Conservation (phyloP, 1,140 invertebrate genomes). For the Anagrus nilaparvatae region DNA sequence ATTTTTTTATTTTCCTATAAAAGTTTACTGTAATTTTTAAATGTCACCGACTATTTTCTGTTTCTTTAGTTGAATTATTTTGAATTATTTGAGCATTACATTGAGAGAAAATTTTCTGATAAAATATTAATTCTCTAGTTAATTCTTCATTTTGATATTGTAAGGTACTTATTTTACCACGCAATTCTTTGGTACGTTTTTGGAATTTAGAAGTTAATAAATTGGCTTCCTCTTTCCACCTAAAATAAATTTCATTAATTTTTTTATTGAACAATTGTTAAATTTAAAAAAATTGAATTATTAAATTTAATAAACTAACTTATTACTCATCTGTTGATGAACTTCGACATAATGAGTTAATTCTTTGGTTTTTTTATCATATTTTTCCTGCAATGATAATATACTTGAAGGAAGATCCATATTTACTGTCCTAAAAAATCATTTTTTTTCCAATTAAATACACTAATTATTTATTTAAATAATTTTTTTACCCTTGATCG, state of each 20-base stretch:
- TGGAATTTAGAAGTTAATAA: constrained; percentile 51
- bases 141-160: constrained; percentile 45
- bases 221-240: constrained; percentile 54
- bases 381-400: constrained; percentile 33
- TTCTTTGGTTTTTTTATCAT: constrained; percentile 33
- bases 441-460: constrained; percentile 18
- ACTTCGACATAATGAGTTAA: constrained; percentile 37
- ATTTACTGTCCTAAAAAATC: constrained; percentile 5
- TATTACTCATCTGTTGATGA: constrained; percentile 38
- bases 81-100: constrained; percentile 29
- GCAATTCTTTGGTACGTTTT: constrained; percentile 41
- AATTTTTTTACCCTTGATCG: constrained; percentile 2
- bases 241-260: constrained; percentile 24
- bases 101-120: constrained; percentile 37
- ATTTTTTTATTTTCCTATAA: constrained; percentile 8
- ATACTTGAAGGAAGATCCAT: constrained; percentile 16
- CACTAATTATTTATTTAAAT: constrained; percentile 27
- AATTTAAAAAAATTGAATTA: constrained; percentile 12
- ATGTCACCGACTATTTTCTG: constrained; percentile 12
- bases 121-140: constrained; percentile 40
- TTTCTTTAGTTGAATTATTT: constrained; percentile 3
- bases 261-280: constrained; percentile 19
- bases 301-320: constrained; percentile 21
- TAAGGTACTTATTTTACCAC: constrained; percentile 28
- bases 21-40: constrained; percentile 9